Base-by-base conservation (phyloP, 2,888 invertebrate genomes). In the Drosophila ustulata region DNA sequence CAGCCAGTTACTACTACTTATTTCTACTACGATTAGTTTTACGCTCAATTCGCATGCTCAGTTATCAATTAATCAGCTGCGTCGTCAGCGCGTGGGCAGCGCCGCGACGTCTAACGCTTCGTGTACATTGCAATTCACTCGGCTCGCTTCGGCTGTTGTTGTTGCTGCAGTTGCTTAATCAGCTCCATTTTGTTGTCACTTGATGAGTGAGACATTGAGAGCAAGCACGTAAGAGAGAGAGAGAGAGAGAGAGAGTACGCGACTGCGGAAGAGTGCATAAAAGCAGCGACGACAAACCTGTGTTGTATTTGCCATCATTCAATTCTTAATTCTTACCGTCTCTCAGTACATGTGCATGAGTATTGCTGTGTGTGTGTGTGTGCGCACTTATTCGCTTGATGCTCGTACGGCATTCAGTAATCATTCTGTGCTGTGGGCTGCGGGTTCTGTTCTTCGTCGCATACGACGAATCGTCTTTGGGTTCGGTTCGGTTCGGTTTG, bases 391-490 rank as follows among this genome's bases (percentile, higher is more conserved):
- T 80, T 69, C 67, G 71, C 67, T 59, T 71, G 78, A 75, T 89
- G 87, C 78, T 80, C 72, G 81, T 71, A 68, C 63, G 69, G 71
- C 78, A 76, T 89, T 91, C 84, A 92, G 91, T 92, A 82, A 90
- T 89, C 91, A 87, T 89, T 91, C 80, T 89, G 91, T 90, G 89
- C 90, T 85, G 88, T 87, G 84, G 88, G 85, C 83, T 83, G 86
- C 89, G 91, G 72, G 81, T 86, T 81, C 83, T 71, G 71, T 71
- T 88, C 83, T 88, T 82, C 66, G 86, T 53, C 66, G 45, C n/a
- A 11, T n/a, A 43, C 39, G 47, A 66, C 52, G 58, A 57, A 11
- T 63, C 63, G 56, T 30, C 30, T 28, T 26, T 46, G 25, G 52
- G 47, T 47, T 63, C 52, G 57, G 55, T 64, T 63, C 78, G 59